Conservation (phyloP, 2,797 vertebrate genomes). For the Tragelaphus eurycerus region DNA sequence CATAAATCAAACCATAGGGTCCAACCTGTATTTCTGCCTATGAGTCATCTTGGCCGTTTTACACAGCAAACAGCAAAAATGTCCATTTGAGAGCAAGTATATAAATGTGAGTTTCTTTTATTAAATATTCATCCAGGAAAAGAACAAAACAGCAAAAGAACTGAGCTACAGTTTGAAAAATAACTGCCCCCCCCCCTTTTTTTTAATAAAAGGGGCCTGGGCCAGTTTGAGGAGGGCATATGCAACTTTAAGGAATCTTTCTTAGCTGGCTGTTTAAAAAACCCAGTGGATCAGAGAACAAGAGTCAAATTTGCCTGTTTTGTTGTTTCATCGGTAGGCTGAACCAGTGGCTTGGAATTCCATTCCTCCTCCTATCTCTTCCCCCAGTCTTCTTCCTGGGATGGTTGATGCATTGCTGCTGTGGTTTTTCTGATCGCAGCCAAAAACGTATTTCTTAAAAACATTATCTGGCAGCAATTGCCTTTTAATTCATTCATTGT, state of each 20-base stretch:
- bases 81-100: background rate
- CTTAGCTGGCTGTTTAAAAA: background rate
- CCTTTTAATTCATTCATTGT: background rate
- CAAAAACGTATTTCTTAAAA: background rate
- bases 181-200: background rate
- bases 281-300: background rate
- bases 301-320: background rate
- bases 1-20: slow-evolving; percentile 84
- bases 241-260: background rate
- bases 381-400: background rate
- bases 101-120: background rate
- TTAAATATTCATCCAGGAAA: slow-evolving; percentile 26
- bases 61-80: background rate
- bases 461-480: background rate
- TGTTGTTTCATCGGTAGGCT: background rate
- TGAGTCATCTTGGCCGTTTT: background rate
- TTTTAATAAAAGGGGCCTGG: background rate
- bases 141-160: background rate
- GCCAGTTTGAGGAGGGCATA: background rate
- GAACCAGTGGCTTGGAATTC: background rate
- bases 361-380: background rate
- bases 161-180: background rate
- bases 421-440: background rate
- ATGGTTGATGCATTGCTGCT: background rate
- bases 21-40: background rate